A percentile compares a stretch with the other conserved stretches of the same genome.
phyloP scores from a whole-genome alignment of 2,797 vertebrate species.

The Acanthurus lineatus region DNA sequence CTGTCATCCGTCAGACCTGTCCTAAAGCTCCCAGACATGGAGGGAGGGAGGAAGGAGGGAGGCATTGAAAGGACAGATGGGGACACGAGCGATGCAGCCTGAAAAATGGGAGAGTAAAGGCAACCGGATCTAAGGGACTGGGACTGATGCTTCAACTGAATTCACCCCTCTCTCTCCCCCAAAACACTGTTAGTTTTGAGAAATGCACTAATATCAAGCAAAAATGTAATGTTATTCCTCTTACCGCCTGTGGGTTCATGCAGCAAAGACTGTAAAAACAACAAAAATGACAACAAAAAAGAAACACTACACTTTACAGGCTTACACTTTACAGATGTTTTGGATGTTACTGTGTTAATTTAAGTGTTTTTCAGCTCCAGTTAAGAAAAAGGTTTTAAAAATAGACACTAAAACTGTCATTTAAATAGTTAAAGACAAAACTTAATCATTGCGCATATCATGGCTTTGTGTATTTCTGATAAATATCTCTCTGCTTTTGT shows the following conservation, averaged over 20 bases:
- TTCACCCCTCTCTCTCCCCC: not conserved
- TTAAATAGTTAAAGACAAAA: not conserved
- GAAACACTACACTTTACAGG: too few species aligned
- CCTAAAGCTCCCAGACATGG: constrained; percentile 39
- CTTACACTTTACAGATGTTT: too few species aligned
- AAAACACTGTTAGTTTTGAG: not conserved
- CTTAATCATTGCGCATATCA: too few species aligned
- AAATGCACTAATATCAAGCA: not conserved
- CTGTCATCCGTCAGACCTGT: constrained; percentile 74
- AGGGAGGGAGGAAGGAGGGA: constrained; percentile 26
- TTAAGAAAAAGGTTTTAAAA: not conserved
- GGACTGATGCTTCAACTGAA: not conserved
- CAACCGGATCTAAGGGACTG: not conserved
- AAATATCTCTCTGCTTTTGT: constrained; percentile 14
- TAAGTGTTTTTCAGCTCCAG: not conserved
- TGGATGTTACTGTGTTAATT: too few species aligned
- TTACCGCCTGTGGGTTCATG: too few species aligned
- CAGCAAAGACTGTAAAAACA: too few species aligned
- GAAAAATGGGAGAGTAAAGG: constrained; percentile 12
- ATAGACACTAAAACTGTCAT: not conserved
- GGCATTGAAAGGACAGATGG: constrained; percentile 42
- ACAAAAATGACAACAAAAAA: too few species aligned
- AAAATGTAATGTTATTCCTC: not conserved
- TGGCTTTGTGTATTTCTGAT: not conserved
- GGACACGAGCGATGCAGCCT: constrained; percentile 28